phyloP scores from a whole-genome alignment of 2,888 invertebrate genomes.

The Tetramorium bicarinatum region DNA sequence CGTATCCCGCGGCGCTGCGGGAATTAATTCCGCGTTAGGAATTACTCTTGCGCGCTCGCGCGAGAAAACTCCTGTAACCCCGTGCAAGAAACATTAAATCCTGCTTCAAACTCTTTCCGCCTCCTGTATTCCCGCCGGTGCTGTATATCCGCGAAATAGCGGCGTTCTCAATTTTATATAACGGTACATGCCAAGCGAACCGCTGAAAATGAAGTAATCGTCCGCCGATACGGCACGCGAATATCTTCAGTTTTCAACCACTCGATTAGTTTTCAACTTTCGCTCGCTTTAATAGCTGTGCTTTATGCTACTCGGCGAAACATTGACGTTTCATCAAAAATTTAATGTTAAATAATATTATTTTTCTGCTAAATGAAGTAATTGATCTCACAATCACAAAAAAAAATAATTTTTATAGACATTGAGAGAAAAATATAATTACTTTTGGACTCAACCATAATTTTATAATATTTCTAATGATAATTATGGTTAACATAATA shows the following conservation, averaged over 20 bases:
- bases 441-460: no score
- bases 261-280: not conserved
- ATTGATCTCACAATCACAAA: not conserved
- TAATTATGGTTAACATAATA: no score
- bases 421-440: no score
- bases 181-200: not conserved
- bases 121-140: conserved; percentile 9
- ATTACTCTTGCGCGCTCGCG: conserved; percentile 3
- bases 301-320: not conserved
- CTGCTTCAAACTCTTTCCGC: conserved; percentile 32
- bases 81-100: conserved; percentile 45
- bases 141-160: conserved; percentile 4
- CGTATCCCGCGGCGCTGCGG: conserved; percentile 43
- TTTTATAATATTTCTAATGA: no score
- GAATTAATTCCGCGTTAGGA: conserved; percentile 52
- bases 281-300: not conserved
- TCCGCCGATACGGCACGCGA: not conserved
- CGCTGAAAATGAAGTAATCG: conserved; percentile 35
- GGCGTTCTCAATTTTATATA: conserved; percentile 20
- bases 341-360: not conserved
- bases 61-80: conserved; percentile 34
- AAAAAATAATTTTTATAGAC: no score
- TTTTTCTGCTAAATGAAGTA: not conserved
- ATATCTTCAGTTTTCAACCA: conserved; percentile 5
- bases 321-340: not conserved